A percentile compares a stretch with the other conserved stretches of the same genome.
Conservation (phyloP, 2,797 vertebrate genomes). For the Crenichthys baileyi region DNA sequence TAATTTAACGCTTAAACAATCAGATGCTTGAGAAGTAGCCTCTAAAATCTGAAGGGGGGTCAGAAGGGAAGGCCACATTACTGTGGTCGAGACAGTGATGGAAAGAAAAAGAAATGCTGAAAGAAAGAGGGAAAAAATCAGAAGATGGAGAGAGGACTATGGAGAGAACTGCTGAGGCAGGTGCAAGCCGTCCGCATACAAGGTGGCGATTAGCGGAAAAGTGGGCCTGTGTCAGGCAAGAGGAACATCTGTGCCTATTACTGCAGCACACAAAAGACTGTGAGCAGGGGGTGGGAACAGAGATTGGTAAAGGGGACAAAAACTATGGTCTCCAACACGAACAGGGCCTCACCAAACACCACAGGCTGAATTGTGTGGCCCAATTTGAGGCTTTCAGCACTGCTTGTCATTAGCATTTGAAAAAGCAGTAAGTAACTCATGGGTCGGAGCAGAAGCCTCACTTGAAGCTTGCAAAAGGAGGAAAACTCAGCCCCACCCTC, state of each 20-base stretch:
- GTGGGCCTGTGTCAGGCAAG: conserved; percentile 83
- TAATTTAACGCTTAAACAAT: conserved; percentile 71
- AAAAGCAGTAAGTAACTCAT: conserved; percentile 74
- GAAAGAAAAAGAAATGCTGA: conserved; percentile 26
- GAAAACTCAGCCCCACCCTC: neutral
- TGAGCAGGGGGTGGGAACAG: conserved; percentile 38
- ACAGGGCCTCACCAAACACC: conserved; percentile 79
- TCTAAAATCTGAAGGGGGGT: conserved; percentile 52
- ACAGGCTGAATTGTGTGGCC: conserved; percentile 80
- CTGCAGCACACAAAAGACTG: conserved; percentile 77
- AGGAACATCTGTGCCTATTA: conserved; percentile 90
- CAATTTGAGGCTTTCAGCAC: conserved; percentile 83
- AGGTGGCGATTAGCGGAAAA: conserved; percentile 86
- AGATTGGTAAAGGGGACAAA: conserved; percentile 26
- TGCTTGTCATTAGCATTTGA: conserved; percentile 83
- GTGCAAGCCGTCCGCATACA: conserved; percentile 83
- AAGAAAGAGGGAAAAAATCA: conserved; percentile 28
- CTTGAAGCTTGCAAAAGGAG: conserved; percentile 63
- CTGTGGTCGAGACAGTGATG: conserved; percentile 36
- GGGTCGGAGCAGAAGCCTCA: conserved; percentile 63
- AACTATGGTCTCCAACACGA: conserved; percentile 76
- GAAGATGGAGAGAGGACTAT: conserved; percentile 44
- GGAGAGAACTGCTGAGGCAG: conserved; percentile 80
- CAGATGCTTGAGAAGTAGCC: conserved; percentile 46
- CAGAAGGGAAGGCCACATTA: conserved; percentile 47